phyloP scores from a whole-genome alignment of 2,113 vertebrate genomes.

The Amblyornis subalaris region DNA sequence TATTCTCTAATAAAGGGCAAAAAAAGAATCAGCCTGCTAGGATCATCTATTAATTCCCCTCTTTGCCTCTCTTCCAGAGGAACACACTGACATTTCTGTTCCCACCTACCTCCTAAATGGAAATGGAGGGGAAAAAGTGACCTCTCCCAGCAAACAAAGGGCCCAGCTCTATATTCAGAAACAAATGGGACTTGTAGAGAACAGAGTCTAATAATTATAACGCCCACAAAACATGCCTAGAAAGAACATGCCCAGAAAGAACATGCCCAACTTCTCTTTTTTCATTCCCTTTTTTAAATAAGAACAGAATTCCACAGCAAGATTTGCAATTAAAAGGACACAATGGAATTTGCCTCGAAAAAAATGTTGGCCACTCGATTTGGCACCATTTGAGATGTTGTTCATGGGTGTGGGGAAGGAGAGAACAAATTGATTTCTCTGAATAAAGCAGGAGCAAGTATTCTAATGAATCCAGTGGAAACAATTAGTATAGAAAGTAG shows the following conservation, averaged over 20 bases:
- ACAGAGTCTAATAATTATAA: constrained; percentile 57
- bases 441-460: neutral
- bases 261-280: constrained; percentile 34
- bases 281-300: neutral
- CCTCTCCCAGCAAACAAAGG: constrained; percentile 43
- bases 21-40: neutral
- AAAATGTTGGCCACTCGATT: neutral
- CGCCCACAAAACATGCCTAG: constrained; percentile 58
- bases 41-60: neutral
- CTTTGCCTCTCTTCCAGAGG: constrained; percentile 9
- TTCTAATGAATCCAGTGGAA: constrained; percentile 13
- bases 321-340: constrained; percentile 69
- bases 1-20: neutral
- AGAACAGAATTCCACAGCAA: constrained; percentile 58
- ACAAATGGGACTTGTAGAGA: constrained; percentile 61
- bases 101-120: constrained; percentile 59
- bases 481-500: neutral
- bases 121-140: constrained; percentile 47
- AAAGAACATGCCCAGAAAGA: constrained; percentile 63
- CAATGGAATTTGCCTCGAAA: constrained; percentile 62
- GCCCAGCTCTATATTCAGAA: constrained; percentile 46
- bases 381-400: constrained; percentile 8
- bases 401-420: neutral
- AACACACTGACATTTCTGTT: constrained; percentile 57
- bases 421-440: constrained; percentile 8